Conservation (phyloP, 2,797 vertebrate genomes). For the Neomorphus geoffroyi region DNA sequence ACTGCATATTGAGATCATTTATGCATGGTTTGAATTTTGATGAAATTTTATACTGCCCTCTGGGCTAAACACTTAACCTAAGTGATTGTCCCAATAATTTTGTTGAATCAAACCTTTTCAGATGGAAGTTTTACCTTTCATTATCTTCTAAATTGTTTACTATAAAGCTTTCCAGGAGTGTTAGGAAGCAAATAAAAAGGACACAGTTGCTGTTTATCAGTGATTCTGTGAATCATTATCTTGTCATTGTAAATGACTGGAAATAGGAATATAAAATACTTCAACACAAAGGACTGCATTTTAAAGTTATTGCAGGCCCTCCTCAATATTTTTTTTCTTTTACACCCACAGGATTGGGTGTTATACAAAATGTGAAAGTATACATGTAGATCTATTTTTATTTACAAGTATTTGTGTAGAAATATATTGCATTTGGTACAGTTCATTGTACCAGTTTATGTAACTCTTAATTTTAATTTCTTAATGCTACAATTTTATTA, state of each 20-base stretch:
- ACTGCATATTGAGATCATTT: conserved; percentile 69
- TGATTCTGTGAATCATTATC: conserved; percentile 26
- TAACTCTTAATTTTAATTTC: not conserved
- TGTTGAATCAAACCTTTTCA: conserved; percentile 70
- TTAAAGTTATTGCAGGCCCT: not conserved
- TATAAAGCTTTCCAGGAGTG: conserved; percentile 56
- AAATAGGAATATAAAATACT: conserved; percentile 12
- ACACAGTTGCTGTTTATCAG: conserved; percentile 21
- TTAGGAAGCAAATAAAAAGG: conserved; percentile 51
- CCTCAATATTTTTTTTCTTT: not conserved
- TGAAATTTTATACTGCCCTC: conserved; percentile 73
- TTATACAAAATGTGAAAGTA: not conserved
- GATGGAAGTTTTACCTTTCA: conserved; percentile 72
- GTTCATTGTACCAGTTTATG: not conserved
- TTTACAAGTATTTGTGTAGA: not conserved
- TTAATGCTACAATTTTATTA: not conserved
- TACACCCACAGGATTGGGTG: not conserved
- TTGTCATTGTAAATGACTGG: conserved; percentile 6
- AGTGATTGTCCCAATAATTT: conserved; percentile 73
- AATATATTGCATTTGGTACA: not conserved
- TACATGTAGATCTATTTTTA: not conserved
- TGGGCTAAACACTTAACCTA: conserved; percentile 75
- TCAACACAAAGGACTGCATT: not conserved
- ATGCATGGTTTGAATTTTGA: conserved; percentile 74
- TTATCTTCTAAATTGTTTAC: conserved; percentile 69